Evolutionary conservation across 2,888 invertebrate species (phyloP).

Genomic region (Trichopoda pennipes): DNA sequence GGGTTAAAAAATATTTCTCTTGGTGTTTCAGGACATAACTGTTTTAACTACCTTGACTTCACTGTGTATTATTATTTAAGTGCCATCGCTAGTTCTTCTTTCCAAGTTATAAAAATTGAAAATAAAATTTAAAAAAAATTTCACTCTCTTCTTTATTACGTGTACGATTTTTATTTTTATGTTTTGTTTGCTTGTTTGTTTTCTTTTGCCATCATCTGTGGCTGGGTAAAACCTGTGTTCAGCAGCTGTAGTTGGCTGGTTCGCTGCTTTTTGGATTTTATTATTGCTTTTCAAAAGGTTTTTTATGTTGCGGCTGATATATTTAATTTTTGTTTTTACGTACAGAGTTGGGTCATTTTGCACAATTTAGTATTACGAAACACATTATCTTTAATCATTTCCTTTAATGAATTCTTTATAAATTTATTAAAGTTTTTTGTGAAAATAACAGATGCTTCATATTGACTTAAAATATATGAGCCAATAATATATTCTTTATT

Average conservation of each 20-base stretch:
- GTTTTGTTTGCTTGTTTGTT: too few relatives aligned
- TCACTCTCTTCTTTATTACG: slow-evolving; percentile 26
- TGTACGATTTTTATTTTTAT: slow-evolving; percentile 15
- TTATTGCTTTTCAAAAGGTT: slow-evolving; percentile 27
- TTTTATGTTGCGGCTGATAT: slow-evolving; percentile 24
- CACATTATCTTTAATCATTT: too few relatives aligned
- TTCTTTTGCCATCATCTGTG: slow-evolving; percentile 20
- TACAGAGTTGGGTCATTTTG: background rate
- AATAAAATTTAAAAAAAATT: slow-evolving; percentile 8
- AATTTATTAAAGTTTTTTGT: too few relatives aligned
- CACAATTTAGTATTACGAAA: too few relatives aligned
- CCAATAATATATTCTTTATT: too few relatives aligned
- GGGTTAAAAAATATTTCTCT: background rate
- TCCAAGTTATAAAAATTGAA: background rate
- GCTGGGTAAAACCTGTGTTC: slow-evolving; percentile 33
- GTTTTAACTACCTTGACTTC: background rate
- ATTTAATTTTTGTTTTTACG: background rate
- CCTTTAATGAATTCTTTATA: too few relatives aligned
- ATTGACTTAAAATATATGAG: too few relatives aligned
- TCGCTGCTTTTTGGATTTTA: slow-evolving; percentile 37
- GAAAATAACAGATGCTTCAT: too few relatives aligned
- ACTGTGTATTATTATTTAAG: slow-evolving; percentile 26
- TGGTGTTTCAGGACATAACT: background rate
- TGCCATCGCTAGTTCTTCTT: slow-evolving; percentile 11
- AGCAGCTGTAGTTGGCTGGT: slow-evolving; percentile 41